Evolutionary conservation across 2,113 vertebrate genomes (phyloP), one percentile per base, ranked within the genome.

Genomic region (Sorex fumeus): DNA sequence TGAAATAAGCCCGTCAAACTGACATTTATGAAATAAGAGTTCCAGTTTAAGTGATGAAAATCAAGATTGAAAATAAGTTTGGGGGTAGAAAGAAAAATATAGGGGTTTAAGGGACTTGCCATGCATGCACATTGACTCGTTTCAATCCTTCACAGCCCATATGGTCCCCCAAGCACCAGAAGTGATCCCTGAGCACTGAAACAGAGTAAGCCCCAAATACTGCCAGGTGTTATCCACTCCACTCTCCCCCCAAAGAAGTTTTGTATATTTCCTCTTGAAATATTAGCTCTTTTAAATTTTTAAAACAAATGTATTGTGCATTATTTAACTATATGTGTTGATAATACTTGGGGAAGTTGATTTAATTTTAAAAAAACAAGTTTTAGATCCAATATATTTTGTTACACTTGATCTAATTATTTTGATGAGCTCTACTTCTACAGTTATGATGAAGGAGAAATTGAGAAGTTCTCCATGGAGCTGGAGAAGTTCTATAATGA

Each of bases 391-490:
- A 77, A 28, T 78, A 84, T 74, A 81, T 84, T 40, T 76, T 76
- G 4, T 81, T 90, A n/a, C 4, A 92, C 50, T 85, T 81, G 43
- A 75, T 80, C 34, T 92, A 80, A 19, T 93, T 93, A 71, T 2
- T 76, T 80, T 90, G 30, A 89, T 34, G 3, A 90, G 67, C 47
- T 87, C 62, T 95, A 84, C 77, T 87, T 91, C 82, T 78, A 57
- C 34, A 82, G 27, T 40, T 40, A n/a, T n/a, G 28, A 92, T 88
- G 16, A 5, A 27, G n/a, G n/a, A n/a, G n/a, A n/a, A n/a, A n/a
- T n/a, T n/a, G n/a, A n/a, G n/a, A n/a, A n/a, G n/a, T n/a, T n/a
- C n/a, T n/a, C n/a, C n/a, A n/a, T n/a, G n/a, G n/a, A n/a, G n/a
- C n/a, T n/a, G n/a, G n/a, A n/a, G n/a, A n/a, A n/a, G n/a, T n/a